Base-by-base conservation (phyloP, 2,113 vertebrate genomes). In the Monopterus albus region DNA sequence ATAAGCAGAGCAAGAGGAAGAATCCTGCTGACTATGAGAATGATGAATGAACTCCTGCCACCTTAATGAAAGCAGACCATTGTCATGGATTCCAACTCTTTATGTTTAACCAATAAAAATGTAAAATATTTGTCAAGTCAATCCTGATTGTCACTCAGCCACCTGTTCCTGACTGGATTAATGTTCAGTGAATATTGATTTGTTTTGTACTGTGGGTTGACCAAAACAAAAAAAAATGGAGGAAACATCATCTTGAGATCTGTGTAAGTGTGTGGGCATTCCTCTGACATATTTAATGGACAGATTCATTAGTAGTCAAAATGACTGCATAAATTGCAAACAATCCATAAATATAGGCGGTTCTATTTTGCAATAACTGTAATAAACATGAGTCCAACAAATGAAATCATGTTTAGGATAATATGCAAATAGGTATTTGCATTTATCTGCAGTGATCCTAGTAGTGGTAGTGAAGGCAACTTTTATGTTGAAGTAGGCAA, bases 1-100 rank as follows among this genome's bases (percentile, higher is more conserved):
- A 95, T 7, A 60, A 94, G 79, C 88, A 92, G 15, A 63, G 90
- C 72, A 96, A 94, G 88, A 97, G 84, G 89, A 99, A 99, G 94
- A 93, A 94, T 59, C 78, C 85, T 0, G 82, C 91, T 6, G 88
- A 93, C 87, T 96, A 83, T 0, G 90, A 92, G 58, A 93, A 92
- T 0, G 92, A 96, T 10, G 65, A 91, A 49, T 96, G 75, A 95
- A 83, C 46, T 20, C 6, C 35, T 31, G 8, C 25, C 28, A 13
- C 51, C 50, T 64, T 9, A 25, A 51, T 59, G 36, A 65, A 65
- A 70, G 25, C 67, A 53, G 15, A 25, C 36, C 38, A n/a, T 26
- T 77, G 57, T 71, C 70, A n/a, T 81, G 46, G 46, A 72, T 83
- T 74, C 40, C 42, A 64, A 25, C 29, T 76, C 51, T 79, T 33